Conservation (phyloP, 2,888 invertebrate species). For the Ophion costatus region DNA sequence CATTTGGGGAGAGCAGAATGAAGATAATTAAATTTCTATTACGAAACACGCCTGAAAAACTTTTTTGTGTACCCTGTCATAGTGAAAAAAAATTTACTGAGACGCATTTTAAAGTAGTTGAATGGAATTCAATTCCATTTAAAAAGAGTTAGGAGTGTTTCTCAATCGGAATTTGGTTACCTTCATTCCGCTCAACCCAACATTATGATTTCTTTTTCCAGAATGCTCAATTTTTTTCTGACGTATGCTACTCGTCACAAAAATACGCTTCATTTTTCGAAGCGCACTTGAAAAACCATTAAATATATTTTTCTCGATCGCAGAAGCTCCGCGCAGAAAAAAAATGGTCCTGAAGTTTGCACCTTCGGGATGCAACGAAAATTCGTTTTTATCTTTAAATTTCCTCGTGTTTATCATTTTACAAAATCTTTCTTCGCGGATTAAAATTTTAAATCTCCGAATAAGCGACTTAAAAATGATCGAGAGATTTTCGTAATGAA, state of each 20-base stretch:
- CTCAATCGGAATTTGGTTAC: not conserved
- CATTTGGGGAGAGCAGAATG: not conserved
- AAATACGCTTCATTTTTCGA: not conserved
- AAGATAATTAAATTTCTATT: not conserved
- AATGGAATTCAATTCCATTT: not conserved
- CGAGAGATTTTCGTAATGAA: too few relatives aligned
- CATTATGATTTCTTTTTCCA: not conserved
- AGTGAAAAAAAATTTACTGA: not conserved
- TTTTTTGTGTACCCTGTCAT: not conserved
- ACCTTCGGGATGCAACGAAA: too few relatives aligned
- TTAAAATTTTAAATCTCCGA: too few relatives aligned
- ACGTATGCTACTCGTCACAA: not conserved
- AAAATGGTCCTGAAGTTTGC: too few relatives aligned
- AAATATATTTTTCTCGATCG: too few relatives aligned
- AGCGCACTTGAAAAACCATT: too few relatives aligned
- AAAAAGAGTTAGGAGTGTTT: not conserved
- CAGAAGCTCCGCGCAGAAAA: too few relatives aligned
- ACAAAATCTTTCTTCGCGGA: too few relatives aligned
- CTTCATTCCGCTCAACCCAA: not conserved
- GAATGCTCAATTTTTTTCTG: not conserved
- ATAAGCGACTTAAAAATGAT: too few relatives aligned
- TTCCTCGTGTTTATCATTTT: too few relatives aligned
- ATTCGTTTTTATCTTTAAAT: too few relatives aligned
- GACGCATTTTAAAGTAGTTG: not conserved
- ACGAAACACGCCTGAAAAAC: not conserved